Conservation (phyloP, 2,888 invertebrate species). For the Baccha elongata region DNA sequence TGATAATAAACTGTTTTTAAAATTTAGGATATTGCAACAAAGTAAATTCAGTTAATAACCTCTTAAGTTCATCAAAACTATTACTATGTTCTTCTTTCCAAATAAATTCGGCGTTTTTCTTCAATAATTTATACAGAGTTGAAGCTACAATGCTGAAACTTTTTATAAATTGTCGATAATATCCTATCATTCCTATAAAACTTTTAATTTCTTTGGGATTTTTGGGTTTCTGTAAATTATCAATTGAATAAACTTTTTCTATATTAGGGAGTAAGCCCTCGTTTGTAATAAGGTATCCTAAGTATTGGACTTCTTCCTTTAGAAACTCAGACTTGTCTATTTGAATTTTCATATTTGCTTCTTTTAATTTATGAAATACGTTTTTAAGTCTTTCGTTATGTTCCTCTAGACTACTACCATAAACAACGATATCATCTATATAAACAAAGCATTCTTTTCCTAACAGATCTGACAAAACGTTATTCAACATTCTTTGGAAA, state of each 20-base stretch:
- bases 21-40: slow-evolving; percentile 21
- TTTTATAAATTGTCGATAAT: slow-evolving; percentile 6
- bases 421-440: slow-evolving; percentile 7
- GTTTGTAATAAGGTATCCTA: slow-evolving; percentile 21
- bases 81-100: slow-evolving; percentile 33
- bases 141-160: slow-evolving; percentile 49
- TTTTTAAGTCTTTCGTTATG: slow-evolving; percentile 13
- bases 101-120: not conserved
- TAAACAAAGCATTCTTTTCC: slow-evolving; percentile 14
- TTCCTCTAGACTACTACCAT: slow-evolving; percentile 7
- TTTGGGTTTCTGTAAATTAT: slow-evolving; percentile 2
- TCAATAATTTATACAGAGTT: slow-evolving; percentile 45
- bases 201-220: slow-evolving; percentile 4
- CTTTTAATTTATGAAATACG: slow-evolving; percentile 27
- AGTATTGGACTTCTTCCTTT: slow-evolving; percentile 1
- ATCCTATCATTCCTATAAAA: slow-evolving; percentile 51
- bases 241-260: slow-evolving; percentile 3
- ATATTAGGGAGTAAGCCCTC: slow-evolving; percentile 9
- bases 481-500: slow-evolving; percentile 19
- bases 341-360: slow-evolving; percentile 17
- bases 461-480: slow-evolving; percentile 12
- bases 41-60: slow-evolving; percentile 31
- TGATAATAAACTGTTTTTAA: slow-evolving; percentile 21
- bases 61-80: slow-evolving; percentile 44
- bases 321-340: slow-evolving; percentile 34